phyloP scores from a whole-genome alignment of 2,888 invertebrate species.

The Drosophila siamana region DNA sequence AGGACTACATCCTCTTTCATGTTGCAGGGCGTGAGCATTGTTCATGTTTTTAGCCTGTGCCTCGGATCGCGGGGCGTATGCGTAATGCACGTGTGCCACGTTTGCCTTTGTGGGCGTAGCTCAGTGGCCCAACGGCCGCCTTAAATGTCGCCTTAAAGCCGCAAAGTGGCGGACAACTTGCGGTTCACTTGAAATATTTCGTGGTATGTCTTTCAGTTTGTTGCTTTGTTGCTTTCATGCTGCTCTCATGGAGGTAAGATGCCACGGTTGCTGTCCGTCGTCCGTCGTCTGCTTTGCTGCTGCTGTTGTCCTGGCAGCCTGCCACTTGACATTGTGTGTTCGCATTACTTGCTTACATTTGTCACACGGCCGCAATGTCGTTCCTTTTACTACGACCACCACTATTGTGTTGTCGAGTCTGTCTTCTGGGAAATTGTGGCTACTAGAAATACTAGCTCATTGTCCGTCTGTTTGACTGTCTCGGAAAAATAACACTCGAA shows the following conservation, averaged over 20 bases:
- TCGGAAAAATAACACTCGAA: conserved; percentile 47
- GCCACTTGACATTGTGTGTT: conserved; percentile 50
- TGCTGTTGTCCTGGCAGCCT: conserved; percentile 34
- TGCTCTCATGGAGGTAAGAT: conserved; percentile 14
- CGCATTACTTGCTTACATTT: conserved; percentile 57
- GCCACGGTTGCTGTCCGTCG: conserved; percentile 23
- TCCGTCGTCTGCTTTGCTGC: neutral
- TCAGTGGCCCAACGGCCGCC: conserved; percentile 19
- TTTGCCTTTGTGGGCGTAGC: conserved; percentile 9
- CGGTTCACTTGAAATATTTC: conserved; percentile 30
- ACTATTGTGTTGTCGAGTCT: conserved; percentile 9
- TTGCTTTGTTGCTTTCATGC: neutral
- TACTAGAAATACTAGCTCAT: conserved; percentile 1
- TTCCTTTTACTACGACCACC: too few species aligned
- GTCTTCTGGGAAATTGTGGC: conserved; percentile 19
- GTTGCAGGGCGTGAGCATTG: conserved; percentile 46
- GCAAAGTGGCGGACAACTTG: neutral
- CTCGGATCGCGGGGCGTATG: conserved; percentile 28
- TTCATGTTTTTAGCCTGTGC: conserved; percentile 46
- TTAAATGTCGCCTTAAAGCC: conserved; percentile 23
- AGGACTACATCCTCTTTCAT: conserved; percentile 48
- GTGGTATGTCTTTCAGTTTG: conserved; percentile 3
- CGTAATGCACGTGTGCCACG: conserved; percentile 37
- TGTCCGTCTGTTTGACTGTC: neutral
- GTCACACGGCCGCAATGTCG: conserved; percentile 28